Evolutionary conservation across 2,113 vertebrate genomes (phyloP).

Genomic region (Pandion haliaetus): DNA sequence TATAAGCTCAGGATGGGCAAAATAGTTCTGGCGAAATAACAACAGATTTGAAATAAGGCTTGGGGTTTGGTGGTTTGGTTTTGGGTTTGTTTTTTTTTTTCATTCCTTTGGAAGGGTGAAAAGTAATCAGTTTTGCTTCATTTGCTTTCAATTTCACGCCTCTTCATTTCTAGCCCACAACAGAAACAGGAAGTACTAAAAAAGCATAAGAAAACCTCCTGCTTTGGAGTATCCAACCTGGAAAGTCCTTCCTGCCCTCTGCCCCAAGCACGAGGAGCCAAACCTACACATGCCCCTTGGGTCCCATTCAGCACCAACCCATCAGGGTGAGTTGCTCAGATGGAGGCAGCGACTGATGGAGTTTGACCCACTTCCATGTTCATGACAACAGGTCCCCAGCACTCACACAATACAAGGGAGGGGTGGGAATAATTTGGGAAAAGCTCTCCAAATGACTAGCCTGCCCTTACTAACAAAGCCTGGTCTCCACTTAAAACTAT

Average conservation of each 20-base stretch:
- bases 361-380: background rate
- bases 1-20: background rate
- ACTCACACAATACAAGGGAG: too few species aligned
- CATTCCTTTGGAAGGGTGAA: background rate
- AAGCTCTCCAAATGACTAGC: fast-evolving
- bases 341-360: background rate
- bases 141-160: conserved; percentile 17
- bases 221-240: background rate
- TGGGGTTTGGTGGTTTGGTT: background rate
- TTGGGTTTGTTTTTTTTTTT: background rate
- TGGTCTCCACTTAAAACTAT: background rate
- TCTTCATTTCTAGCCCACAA: background rate
- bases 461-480: background rate
- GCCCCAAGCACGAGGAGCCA: background rate
- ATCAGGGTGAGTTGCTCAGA: fast-evolving
- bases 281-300: background rate
- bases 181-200: background rate
- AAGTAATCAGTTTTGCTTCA: background rate
- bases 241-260: background rate
- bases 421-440: background rate
- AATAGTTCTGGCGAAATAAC: background rate
- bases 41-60: background rate
- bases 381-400: background rate
- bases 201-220: background rate
- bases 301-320: background rate